These are phyloP conservation scores for Drosophila ustulata DNA, from an alignment of 2,888 invertebrate species.

Conservation along the genomic window DNA sequence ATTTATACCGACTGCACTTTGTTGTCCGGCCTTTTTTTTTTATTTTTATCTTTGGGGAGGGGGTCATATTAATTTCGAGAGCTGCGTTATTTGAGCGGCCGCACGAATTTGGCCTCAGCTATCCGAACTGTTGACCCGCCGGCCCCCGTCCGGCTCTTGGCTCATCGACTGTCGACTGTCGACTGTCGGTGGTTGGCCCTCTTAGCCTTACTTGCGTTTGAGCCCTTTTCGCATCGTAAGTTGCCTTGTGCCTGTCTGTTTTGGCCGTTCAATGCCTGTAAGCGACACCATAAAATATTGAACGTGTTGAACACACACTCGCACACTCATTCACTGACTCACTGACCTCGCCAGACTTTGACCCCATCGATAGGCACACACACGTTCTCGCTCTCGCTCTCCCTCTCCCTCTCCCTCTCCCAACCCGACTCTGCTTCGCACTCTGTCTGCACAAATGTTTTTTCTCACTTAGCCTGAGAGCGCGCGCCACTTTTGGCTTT, in stretches of 20 bases:
- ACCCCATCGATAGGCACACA: slow-evolving; percentile 48
- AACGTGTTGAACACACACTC: slow-evolving; percentile 52
- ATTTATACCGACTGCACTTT: slow-evolving; percentile 52
- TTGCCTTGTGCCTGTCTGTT: slow-evolving; percentile 50
- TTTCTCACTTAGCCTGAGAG: slow-evolving; percentile 33
- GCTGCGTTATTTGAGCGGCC: slow-evolving; percentile 63
- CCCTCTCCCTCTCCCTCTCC: slow-evolving; percentile 4
- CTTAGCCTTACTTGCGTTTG: slow-evolving; percentile 8
- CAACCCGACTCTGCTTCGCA: background rate
- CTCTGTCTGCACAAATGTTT: slow-evolving; percentile 31
- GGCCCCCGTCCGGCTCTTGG: slow-evolving; percentile 20
- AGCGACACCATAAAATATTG: slow-evolving; percentile 80
- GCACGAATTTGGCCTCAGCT: slow-evolving; percentile 45
- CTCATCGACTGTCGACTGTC: background rate
- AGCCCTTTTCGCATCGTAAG: slow-evolving; percentile 19
- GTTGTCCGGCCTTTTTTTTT: slow-evolving; percentile 24
- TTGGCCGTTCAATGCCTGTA: slow-evolving; percentile 62
- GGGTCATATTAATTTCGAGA: slow-evolving; percentile 64
- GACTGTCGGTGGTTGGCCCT: background rate
- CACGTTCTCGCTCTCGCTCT: background rate
- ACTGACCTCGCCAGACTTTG: slow-evolving; percentile 63
- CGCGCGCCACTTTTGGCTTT: slow-evolving; percentile 60
- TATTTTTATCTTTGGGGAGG: background rate
- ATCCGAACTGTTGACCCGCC: slow-evolving; percentile 4
- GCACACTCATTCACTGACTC: slow-evolving; percentile 42